phyloP scores from a whole-genome alignment of 2,888 invertebrate species.

The Schizotus pectinicornis region DNA sequence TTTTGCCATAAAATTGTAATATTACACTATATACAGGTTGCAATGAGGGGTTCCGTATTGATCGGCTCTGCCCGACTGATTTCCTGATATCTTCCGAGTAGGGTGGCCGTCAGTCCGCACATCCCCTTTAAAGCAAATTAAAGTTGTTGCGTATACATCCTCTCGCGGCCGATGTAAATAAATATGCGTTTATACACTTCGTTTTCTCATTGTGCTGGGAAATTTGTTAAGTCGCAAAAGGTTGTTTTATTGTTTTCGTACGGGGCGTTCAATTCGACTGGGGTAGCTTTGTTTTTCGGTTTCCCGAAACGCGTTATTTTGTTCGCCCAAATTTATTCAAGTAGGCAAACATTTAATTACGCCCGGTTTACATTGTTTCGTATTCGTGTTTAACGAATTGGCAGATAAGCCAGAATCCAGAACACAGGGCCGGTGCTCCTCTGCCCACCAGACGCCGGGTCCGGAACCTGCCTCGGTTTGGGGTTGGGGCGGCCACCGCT shows the following conservation, averaged over 20 bases:
- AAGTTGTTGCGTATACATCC: constrained; percentile 8
- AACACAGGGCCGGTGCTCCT: too few relatives aligned
- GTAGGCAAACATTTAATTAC: not conserved
- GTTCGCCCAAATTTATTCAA: not conserved
- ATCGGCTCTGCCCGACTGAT: constrained; percentile 35
- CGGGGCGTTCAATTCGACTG: not conserved
- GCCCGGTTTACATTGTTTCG: not conserved
- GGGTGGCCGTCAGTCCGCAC: constrained; percentile 6
- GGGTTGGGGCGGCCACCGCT: too few relatives aligned
- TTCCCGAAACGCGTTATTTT: not conserved
- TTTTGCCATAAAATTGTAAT: constrained; percentile 53
- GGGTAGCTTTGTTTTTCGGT: not conserved
- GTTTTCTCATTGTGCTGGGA: not conserved
- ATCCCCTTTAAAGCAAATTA: constrained; percentile 37
- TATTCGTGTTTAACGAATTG: too few relatives aligned
- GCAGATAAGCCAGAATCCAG: too few relatives aligned
- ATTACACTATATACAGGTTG: constrained; percentile 46
- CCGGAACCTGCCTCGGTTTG: too few relatives aligned
- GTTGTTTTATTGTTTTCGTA: not conserved
- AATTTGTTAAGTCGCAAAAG: not conserved
- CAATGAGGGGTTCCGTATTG: constrained; percentile 39
- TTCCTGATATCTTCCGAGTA: constrained; percentile 25
- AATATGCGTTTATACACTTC: not conserved
- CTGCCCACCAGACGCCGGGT: too few relatives aligned
- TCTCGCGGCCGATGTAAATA: not conserved